A percentile compares a stretch with the other conserved stretches of the same genome.
Conservation (phyloP, 1,140 invertebrate genomes). For the Pseudomyrmex gracilis region DNA sequence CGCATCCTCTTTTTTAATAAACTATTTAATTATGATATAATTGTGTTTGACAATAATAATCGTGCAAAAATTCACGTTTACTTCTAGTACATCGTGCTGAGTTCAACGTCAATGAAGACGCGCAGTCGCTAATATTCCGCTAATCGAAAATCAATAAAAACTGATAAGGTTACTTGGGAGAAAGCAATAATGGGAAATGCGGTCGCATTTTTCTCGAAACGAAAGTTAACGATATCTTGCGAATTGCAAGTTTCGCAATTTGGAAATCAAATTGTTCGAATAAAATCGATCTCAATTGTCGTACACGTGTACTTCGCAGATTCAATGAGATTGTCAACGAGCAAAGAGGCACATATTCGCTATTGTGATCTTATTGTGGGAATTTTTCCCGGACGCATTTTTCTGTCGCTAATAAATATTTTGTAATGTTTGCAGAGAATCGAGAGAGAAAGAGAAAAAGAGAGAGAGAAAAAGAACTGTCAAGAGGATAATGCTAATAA, state of each 20-base stretch:
- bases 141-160: conserved; percentile 36
- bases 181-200: conserved; percentile 17
- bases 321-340: too few relatives aligned
- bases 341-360: too few relatives aligned
- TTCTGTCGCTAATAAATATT: conserved; percentile 25
- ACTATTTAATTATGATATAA: too few relatives aligned
- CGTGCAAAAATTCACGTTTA: conserved; percentile 4
- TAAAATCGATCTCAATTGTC: conserved; percentile 41
- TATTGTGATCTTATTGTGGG: too few relatives aligned
- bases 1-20: too few relatives aligned
- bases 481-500: conserved; percentile 21
- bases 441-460: too few relatives aligned
- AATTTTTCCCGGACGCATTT: too few relatives aligned
- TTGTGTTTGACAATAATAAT: background rate
- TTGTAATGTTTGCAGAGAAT: background rate
- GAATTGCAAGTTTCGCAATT: conserved; percentile 17
- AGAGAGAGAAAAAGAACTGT: background rate
- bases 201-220: conserved; percentile 1
- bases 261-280: conserved; percentile 9
- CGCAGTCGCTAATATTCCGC: background rate
- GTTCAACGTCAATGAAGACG: conserved; percentile 9
- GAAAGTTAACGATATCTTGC: conserved; percentile 21
- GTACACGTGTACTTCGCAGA: background rate
- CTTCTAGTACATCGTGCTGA: background rate
- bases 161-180: conserved; percentile 21